Conservation (phyloP, 2,888 invertebrate genomes). For the Mythimna pallens region DNA sequence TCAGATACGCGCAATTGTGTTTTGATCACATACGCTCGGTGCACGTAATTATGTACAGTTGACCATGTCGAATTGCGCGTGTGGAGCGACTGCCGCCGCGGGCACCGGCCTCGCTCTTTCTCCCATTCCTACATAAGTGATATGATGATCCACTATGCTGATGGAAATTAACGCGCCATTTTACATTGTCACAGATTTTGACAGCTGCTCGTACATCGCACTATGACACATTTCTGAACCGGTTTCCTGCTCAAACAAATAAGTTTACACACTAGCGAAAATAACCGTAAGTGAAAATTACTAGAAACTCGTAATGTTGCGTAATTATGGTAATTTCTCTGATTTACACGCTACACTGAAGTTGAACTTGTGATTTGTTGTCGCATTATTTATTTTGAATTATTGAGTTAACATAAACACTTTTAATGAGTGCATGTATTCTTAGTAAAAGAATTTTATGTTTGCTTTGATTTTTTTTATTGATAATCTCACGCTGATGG, state of each 20-base stretch:
- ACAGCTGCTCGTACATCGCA: conserved; percentile 67
- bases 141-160: conserved; percentile 80
- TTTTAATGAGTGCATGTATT: background rate
- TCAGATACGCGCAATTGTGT: conserved; percentile 71
- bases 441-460: background rate
- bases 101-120: conserved; percentile 86
- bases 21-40: conserved; percentile 73
- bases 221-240: conserved; percentile 57
- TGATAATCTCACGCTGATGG: too few relatives aligned
- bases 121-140: conserved; percentile 88
- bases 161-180: conserved; percentile 80
- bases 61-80: conserved; percentile 90
- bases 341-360: conserved; percentile 57
- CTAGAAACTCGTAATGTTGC: conserved; percentile 68
- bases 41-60: conserved; percentile 85
- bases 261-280: conserved; percentile 48
- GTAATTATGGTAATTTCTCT: conserved; percentile 69
- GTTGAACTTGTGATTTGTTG: conserved; percentile 41
- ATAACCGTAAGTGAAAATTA: conserved; percentile 65
- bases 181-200: conserved; percentile 74
- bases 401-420: background rate
- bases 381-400: conserved; percentile 19
- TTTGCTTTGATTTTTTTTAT: too few relatives aligned
- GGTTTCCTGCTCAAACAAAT: conserved; percentile 65
- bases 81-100: conserved; percentile 85